Evolutionary conservation across 2,113 vertebrate genomes (phyloP), one percentile per base, ranked within the genome.

Genomic region (Colossoma macropomum): DNA sequence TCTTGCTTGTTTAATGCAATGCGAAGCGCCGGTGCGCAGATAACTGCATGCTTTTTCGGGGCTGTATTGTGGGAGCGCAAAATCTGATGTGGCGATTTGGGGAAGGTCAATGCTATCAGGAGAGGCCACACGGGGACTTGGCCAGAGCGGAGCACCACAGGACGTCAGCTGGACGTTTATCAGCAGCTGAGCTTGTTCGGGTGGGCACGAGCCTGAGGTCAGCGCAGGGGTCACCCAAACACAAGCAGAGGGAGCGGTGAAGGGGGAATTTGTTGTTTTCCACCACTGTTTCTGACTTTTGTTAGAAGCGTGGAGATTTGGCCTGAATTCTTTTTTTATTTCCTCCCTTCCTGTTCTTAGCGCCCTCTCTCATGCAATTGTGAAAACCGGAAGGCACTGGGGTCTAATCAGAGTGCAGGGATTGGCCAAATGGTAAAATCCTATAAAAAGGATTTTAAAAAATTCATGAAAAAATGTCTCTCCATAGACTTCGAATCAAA

Each of bases 21-120:
- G 19, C 75, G 85, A 88, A 82, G 34, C 83, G 85, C 45, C 80
- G 84, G 89, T 71, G 77, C 75, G 83, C 41, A 86, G 84, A 84
- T 86, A 86, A 87, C 83, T 87, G 75, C 78, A 70, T 75, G 75
- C 87, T 85, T 87, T 90, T 72, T 90, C 12, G 17, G 41, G 75
- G 86, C 88, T 92, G 90, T 89, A 87, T 91, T 92, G 90, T 93
- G 92, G 90, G 92, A 94, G 92, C 86, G 70, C 90, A 91, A 27
- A 91, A 87, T 87, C 87, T 92, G 90, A 93, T 92, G 90, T 82
- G 89, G 84, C 90, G 91, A 93, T 92, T 93, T 89, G 63, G 87
- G 84, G 89, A 62, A 93, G 90, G 91, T 92, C 93, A 94, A 92
- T 92, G 94, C 95, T 96, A 96, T 96, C 95, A 94, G 95, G 85